Base-by-base conservation (phyloP, 2,797 vertebrate species). In the Characodon lateralis region DNA sequence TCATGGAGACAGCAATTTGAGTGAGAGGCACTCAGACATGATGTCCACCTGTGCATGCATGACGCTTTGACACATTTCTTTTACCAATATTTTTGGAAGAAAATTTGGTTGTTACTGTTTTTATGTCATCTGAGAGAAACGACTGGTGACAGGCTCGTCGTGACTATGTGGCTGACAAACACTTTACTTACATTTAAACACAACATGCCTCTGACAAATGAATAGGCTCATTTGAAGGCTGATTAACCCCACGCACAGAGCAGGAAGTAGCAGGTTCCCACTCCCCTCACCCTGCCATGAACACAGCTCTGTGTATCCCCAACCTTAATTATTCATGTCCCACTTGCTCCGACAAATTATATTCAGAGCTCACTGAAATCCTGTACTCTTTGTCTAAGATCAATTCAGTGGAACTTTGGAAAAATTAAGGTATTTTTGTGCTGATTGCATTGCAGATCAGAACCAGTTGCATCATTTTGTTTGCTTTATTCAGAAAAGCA, bases 251-350 rank as follows among this genome's bases (percentile, higher is more conserved):
- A 87, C 58, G 85, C 91, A 92, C 90, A 87, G 85, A 90, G 85
- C 90, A 94, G 93, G 94, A 95, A 93, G 94, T 90, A 71, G 83
- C 89, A 73, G 84, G 81, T 88, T 83, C 89, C 83, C 56, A 53
- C 88, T 83, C 83, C 68, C 83, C 83, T 87, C 87, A n/a, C 80
- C 83, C 80, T 74, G 85, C 81, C 80, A 94, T 92, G 91, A 94
- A 94, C 92, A 91, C 92, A 89, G 91, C 93, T 93, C 93, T 93
- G 92, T 94, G 94, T 93, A 87, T 89, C 86, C 91, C 91, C 89
- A 81, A 87, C 88, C 86, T 95, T 94, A 94, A 94, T 95, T 94
- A 95, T 95, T 94, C 93, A 95, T 94, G 93, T 93, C 90, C 91
- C 92, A 92, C 93, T 94, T 94, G 94, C 90, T 89, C 85, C 79